These are phyloP conservation scores for Pimephales promelas DNA, from an alignment of 2,113 vertebrate species.

Conservation along the genomic window DNA sequence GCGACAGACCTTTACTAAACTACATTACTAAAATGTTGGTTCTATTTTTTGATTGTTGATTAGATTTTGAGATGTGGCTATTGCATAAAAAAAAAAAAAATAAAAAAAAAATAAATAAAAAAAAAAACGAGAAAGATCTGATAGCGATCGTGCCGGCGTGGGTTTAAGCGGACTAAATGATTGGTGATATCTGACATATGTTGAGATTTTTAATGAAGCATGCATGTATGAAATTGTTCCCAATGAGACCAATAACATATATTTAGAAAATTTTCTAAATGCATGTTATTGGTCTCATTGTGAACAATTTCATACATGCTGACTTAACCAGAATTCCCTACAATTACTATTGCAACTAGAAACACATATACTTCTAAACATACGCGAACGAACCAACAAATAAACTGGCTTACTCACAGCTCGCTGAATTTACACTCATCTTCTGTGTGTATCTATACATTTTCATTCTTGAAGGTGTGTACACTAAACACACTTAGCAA, in stretches of 20 bases:
- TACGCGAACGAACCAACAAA: not conserved
- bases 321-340: no score
- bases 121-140: not conserved
- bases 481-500: not conserved
- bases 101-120: no score
- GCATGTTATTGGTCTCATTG: no score
- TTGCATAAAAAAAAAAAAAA: not conserved
- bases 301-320: no score
- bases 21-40: not conserved
- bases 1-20: not conserved
- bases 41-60: no score
- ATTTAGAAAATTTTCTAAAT: no score
- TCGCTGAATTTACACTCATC: not conserved
- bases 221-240: no score
- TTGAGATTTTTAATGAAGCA: no score
- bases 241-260: no score
- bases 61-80: no score
- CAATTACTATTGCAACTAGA: not conserved
- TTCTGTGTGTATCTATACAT: conserved; percentile 11
- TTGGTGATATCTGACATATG: not conserved
- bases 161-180: not conserved
- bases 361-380: not conserved
- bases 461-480: not conserved
- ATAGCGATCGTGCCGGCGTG: no score
- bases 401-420: not conserved